phyloP scores from a whole-genome alignment of 2,888 invertebrate genomes.

The Limnephilus marmoratus region DNA sequence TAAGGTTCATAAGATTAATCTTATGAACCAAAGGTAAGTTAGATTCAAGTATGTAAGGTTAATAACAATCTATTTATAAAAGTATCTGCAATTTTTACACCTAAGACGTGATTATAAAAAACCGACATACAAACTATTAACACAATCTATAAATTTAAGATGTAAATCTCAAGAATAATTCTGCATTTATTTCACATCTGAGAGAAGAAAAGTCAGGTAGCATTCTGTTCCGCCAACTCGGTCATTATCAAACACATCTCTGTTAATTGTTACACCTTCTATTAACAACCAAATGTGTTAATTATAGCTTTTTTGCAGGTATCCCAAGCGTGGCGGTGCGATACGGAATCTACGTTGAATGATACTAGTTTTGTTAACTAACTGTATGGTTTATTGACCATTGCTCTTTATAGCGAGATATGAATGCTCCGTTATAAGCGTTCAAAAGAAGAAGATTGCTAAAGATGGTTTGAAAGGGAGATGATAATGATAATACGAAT shows the following conservation, averaged over 20 bases:
- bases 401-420: neutral
- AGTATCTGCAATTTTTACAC: too few species aligned
- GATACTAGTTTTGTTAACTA: neutral
- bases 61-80: too few species aligned
- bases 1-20: too few species aligned
- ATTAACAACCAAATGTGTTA: slow-evolving; percentile 2
- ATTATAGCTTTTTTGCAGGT: neutral
- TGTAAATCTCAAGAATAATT: neutral
- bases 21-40: too few species aligned
- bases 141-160: neutral
- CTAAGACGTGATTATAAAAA: neutral
- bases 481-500: too few species aligned
- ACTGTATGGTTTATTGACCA: neutral
- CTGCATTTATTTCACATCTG: neutral
- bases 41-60: too few species aligned
- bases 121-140: neutral
- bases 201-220: neutral
- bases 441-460: too few species aligned
- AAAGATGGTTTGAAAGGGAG: too few species aligned
- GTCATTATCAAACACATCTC: neutral
- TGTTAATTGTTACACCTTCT: neutral
- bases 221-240: neutral
- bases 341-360: neutral
- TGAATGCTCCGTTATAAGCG: too few species aligned
- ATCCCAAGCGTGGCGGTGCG: neutral